A percentile compares a stretch with the other conserved stretches of the same genome.
phyloP scores from a whole-genome alignment of 2,113 vertebrate species.

The Galbula dea region DNA sequence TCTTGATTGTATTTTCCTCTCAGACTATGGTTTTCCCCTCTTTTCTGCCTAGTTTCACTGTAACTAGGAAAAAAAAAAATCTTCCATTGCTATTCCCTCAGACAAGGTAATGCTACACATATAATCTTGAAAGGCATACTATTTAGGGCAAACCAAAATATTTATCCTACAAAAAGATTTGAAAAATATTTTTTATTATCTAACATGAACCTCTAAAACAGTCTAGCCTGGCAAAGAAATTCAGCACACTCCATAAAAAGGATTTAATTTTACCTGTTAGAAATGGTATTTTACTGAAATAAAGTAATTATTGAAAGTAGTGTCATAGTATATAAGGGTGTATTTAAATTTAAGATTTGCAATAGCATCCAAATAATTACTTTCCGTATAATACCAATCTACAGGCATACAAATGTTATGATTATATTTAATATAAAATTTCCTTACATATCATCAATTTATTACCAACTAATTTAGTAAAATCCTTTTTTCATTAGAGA shows the following conservation, averaged over 20 bases:
- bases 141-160: background rate
- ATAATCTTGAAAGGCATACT: background rate
- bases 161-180: background rate
- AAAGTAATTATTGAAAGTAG: background rate
- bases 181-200: background rate
- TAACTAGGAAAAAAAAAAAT: background rate
- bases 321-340: background rate
- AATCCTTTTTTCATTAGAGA: background rate
- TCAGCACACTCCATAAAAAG: background rate
- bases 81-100: background rate
- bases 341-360: background rate
- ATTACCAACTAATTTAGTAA: background rate
- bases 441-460: background rate
- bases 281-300: background rate
- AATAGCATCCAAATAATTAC: background rate
- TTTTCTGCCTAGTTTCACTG: background rate
- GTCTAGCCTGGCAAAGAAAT: background rate
- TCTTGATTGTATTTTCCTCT: background rate
- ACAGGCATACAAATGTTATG: background rate
- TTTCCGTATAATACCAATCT: background rate
- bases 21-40: background rate
- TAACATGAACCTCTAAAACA: background rate
- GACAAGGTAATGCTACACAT: background rate
- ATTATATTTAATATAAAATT: background rate
- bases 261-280: background rate